Percentiles rank a stretch among this genome's conserved stretches.
phyloP scores from a whole-genome alignment of 2,888 invertebrate genomes.

The Fabriciana adippe region DNA sequence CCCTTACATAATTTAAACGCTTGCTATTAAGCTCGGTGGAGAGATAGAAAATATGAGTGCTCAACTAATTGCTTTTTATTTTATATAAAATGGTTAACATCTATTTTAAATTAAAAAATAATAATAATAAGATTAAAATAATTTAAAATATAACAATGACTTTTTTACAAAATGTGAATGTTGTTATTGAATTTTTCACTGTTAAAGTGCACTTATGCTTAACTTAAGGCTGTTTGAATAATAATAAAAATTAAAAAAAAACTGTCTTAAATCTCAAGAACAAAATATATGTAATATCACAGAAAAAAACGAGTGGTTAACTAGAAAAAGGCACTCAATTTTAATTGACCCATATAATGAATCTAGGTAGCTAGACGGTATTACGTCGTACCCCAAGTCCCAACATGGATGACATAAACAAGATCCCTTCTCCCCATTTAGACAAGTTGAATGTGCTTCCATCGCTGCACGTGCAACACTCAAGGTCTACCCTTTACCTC shows the following conservation, averaged over 20 bases:
- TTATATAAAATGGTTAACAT: neutral
- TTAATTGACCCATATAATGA: conserved; percentile 50
- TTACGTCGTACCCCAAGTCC: conserved; percentile 46
- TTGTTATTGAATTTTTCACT: no score
- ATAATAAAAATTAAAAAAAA: conserved; percentile 1
- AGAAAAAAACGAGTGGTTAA: conserved; percentile 23
- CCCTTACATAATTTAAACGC: conserved; percentile 15
- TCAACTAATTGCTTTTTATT: conserved; percentile 11
- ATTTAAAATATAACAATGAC: no score
- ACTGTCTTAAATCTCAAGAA: neutral
- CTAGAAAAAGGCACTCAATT: conserved; percentile 33
- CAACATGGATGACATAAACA: conserved; percentile 66
- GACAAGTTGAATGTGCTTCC: conserved; percentile 73
- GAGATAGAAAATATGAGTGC: conserved; percentile 10
- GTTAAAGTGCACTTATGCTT: no score
- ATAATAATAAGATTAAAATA: neutral
- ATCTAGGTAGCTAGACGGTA: conserved; percentile 42
- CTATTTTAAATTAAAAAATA: neutral
- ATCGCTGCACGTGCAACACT: conserved; percentile 75
- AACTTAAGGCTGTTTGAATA: neutral
- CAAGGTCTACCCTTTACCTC: conserved; percentile 80
- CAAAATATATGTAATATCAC: neutral
- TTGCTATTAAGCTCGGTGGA: conserved; percentile 13
- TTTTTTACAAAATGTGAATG: no score
- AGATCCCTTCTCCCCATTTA: conserved; percentile 66